Base-by-base conservation (phyloP, 1,140 invertebrate species). In the Atta texana region DNA sequence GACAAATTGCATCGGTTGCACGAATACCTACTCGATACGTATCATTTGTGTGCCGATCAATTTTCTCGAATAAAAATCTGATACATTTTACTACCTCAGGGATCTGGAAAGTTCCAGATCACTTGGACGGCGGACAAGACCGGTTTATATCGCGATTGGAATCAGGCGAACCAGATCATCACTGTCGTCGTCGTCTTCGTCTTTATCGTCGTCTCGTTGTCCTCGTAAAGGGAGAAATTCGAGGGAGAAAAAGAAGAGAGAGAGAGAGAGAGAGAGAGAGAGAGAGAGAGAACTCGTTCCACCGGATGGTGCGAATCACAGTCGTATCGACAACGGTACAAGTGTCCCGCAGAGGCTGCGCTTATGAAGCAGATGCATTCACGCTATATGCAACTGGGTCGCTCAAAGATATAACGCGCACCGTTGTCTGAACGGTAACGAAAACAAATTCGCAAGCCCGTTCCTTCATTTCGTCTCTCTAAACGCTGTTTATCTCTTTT, bases 341-440 rank as follows among this genome's bases (percentile, higher is more conserved):
- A 39, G 64, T 77, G 61, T 80, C 63, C 77, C 77, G 63, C 57
- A 34, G 39, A 84, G 55, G 80, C 80, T 84, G 28, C 76, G 55
- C 88, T 78, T 55, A 84, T 85, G 68, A 55, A 44, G 64, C 59
- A 51, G 51, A 53, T 84, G 85, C 77, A 81, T 53, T 84, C 61
- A 68, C 64, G 71, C 59, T 39, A 72, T 31, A 81, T 89, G 89
- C 88, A 90, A 89, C 74, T 90, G 85, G 88, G 89, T 90, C 89
- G 88, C 72, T 21, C n/a, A 28, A 55, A 77, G 80, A 87, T 71
- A 66, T n/a, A 51, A 39, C 64, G 44, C 57, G 44, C 57, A 18
- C 69, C 55, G 57, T 63, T 51, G 71, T 7, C 53, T 8, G 59
- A 16, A 44, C 78, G 53, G 53, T 68, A 82, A 64, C 69, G 68